These are phyloP conservation scores for Cotesia glomerata DNA, from an alignment of 1,140 invertebrate species.

Conservation along the genomic window DNA sequence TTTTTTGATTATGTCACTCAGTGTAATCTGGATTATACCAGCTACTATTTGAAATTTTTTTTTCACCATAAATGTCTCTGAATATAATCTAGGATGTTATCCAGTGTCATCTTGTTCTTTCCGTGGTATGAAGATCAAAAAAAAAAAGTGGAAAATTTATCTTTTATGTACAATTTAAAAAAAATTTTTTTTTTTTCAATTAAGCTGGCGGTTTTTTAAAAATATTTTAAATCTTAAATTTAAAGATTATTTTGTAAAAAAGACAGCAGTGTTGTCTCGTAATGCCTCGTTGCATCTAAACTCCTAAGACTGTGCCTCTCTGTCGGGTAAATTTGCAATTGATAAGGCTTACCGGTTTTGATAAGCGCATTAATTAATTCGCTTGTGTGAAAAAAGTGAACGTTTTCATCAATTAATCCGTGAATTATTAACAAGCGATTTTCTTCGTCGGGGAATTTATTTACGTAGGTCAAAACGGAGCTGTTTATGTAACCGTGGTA, in stretches of 20 bases:
- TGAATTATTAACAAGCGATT: conserved; percentile 96
- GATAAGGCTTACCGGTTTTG: conserved; percentile 89
- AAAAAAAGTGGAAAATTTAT: neutral
- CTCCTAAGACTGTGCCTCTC: conserved; percentile 93
- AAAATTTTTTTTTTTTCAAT: neutral
- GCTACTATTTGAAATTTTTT: too few relatives aligned
- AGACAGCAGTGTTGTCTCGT: conserved; percentile 90
- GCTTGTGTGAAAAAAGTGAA: conserved; percentile 97
- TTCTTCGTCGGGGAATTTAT: conserved; percentile 90
- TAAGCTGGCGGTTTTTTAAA: too few relatives aligned
- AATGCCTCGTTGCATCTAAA: conserved; percentile 93
- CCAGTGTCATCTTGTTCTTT: too few relatives aligned
- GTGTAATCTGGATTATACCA: too few relatives aligned
- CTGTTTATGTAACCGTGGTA: conserved; percentile 78
- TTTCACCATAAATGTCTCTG: too few relatives aligned
- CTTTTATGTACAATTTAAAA: neutral
- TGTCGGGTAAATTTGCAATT: conserved; percentile 91
- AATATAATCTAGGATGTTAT: too few relatives aligned
- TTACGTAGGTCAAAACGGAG: conserved; percentile 79
- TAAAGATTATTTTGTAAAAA: conserved; percentile 86
- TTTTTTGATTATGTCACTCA: too few relatives aligned
- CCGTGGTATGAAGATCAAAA: too few relatives aligned
- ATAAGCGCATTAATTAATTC: conserved; percentile 89
- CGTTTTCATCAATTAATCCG: conserved; percentile 98
- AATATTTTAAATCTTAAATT: conserved; percentile 12